Percentiles rank a stretch among this genome's conserved stretches.
phyloP scores from a whole-genome alignment of 2,113 vertebrate genomes.

The Gymnarchus niloticus region DNA sequence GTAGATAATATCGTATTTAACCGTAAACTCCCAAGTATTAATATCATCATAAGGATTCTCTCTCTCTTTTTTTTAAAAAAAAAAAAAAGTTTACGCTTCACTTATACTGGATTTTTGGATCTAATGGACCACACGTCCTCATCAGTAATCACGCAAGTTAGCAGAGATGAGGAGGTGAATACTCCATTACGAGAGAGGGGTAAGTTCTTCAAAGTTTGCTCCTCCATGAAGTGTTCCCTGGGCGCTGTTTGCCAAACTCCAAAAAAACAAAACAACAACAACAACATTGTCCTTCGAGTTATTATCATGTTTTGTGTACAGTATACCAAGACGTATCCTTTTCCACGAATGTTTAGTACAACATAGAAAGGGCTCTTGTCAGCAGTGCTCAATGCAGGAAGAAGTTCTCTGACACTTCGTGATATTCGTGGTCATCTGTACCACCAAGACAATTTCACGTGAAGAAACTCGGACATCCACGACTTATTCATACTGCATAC shows the following conservation, averaged over 20 bases:
- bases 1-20: constrained; percentile 30
- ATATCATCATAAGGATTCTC: constrained; percentile 24
- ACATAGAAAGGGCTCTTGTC: not conserved
- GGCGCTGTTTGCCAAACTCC: not conserved
- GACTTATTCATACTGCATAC: not conserved
- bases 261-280: no score
- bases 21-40: constrained; percentile 48
- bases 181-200: constrained; percentile 56
- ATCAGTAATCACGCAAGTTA: constrained; percentile 69
- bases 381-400: not conserved
- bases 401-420: constrained; percentile 13
- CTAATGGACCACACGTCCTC: constrained; percentile 68
- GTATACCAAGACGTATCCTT: not conserved
- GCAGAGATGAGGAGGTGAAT: constrained; percentile 64
- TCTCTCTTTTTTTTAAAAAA: not conserved
- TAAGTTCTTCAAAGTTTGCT: constrained; percentile 44
- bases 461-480: not conserved
- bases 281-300: not conserved
- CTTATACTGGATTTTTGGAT: constrained; percentile 48
- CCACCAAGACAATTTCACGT: not conserved
- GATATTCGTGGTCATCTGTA: not conserved
- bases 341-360: not conserved
- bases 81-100: constrained; percentile 38
- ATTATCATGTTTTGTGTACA: not conserved
- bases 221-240: not conserved